Conservation (phyloP, 2,797 vertebrate species). For the Siniperca obscura region DNA sequence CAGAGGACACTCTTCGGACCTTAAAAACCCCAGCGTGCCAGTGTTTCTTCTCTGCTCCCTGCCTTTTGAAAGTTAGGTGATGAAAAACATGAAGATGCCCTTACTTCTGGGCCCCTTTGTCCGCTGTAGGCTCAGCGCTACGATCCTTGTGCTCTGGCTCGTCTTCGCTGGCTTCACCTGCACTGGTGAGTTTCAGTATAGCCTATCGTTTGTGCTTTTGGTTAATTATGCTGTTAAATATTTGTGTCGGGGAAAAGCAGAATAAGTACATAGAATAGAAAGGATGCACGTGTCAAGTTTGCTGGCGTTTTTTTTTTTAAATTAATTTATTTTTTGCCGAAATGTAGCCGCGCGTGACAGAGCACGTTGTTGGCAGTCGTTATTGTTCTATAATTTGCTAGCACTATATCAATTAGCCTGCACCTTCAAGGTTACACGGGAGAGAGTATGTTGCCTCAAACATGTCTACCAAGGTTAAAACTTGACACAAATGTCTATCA, state of each 20-base stretch:
- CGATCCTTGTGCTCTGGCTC: constrained; percentile 79
- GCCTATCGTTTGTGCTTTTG: not conserved
- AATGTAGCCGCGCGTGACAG: constrained; percentile 40
- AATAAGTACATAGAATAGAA: not conserved
- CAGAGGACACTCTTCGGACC: constrained; percentile 72
- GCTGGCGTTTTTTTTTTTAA: not conserved
- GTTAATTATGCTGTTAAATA: not conserved
- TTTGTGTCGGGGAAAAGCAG: not conserved
- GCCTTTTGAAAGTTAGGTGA: constrained; percentile 75
- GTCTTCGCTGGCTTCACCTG: constrained; percentile 80
- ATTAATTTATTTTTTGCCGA: not conserved
- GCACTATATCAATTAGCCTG: constrained; percentile 61
- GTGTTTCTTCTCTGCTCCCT: constrained; percentile 42
- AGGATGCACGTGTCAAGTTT: constrained; percentile 45
- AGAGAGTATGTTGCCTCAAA: not conserved
- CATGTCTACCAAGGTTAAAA: constrained; percentile 62
- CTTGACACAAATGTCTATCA: constrained; percentile 17
- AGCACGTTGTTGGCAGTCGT: constrained; percentile 48
- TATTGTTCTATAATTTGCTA: constrained; percentile 60
- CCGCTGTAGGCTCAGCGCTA: constrained; percentile 78
- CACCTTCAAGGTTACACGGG: constrained; percentile 68
- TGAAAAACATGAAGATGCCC: constrained; percentile 78
- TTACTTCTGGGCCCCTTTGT: constrained; percentile 84
- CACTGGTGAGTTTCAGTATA: constrained; percentile 80
- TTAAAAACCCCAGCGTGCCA: constrained; percentile 41